Evolutionary conservation across 2,888 invertebrate genomes (phyloP).

Genomic region (Didymodactylos carnosus): DNA sequence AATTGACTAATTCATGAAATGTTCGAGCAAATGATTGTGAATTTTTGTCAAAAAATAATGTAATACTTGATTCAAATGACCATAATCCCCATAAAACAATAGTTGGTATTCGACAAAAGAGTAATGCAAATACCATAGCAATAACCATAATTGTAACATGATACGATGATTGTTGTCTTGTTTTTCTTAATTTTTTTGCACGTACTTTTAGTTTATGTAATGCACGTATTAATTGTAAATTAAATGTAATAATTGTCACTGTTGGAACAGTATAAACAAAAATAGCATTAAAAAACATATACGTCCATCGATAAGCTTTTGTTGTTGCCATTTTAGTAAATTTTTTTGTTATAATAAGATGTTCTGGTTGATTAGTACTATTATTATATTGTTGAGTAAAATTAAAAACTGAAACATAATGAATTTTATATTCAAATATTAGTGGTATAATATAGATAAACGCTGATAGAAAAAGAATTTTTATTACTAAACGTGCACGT

Average conservation of each 20-base stretch:
- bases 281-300: not conserved
- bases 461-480: not conserved
- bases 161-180: not conserved
- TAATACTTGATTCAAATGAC: not conserved
- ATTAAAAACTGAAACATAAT: not conserved
- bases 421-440: not conserved
- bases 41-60: not conserved
- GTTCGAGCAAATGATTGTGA: not conserved
- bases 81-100: constrained; percentile 1
- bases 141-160: constrained; percentile 24
- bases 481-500: not conserved
- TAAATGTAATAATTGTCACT: not conserved
- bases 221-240: not conserved
- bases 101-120: constrained; percentile 27
- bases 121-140: constrained; percentile 27
- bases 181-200: not conserved
- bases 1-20: not conserved
- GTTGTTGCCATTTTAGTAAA: not conserved
- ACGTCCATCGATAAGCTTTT: not conserved
- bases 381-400: not conserved
- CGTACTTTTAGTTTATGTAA: not conserved
- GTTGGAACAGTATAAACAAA: not conserved
- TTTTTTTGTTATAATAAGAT: not conserved
- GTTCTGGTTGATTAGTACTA: not conserved
- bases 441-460: not conserved